Conservation (phyloP, 2,888 invertebrate genomes). For the Esperia sulphurella region DNA sequence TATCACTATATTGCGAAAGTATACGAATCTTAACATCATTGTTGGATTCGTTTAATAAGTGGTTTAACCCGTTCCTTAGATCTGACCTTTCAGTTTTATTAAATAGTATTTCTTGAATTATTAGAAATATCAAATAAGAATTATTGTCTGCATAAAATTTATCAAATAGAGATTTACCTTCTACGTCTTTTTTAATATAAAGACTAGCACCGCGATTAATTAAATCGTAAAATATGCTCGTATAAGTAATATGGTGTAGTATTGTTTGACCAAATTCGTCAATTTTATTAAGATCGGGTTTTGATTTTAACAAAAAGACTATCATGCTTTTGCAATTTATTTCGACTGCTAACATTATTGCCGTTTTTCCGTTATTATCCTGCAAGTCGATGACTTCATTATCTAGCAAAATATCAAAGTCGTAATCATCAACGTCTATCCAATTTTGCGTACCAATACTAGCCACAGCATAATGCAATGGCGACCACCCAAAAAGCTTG, state of each 20-base stretch:
- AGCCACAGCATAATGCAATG: background rate
- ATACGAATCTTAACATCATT: background rate
- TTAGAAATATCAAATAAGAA: background rate
- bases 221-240: background rate
- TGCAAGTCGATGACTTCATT: background rate
- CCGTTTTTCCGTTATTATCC: background rate
- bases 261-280: background rate
- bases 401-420: background rate
- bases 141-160: background rate
- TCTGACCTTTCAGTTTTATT: background rate
- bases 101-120: background rate
- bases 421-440: background rate
- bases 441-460: background rate
- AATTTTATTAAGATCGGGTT: background rate
- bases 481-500: background rate
- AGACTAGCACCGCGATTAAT: background rate
- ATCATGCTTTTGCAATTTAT: background rate
- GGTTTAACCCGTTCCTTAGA: no score
- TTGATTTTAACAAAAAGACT: background rate
- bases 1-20: background rate
- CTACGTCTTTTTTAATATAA: background rate
- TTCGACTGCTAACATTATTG: background rate
- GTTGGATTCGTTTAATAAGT: background rate
- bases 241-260: background rate
- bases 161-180: background rate